phyloP scores from a whole-genome alignment of 1,140 invertebrate genomes.

The Bacillus rossius region DNA sequence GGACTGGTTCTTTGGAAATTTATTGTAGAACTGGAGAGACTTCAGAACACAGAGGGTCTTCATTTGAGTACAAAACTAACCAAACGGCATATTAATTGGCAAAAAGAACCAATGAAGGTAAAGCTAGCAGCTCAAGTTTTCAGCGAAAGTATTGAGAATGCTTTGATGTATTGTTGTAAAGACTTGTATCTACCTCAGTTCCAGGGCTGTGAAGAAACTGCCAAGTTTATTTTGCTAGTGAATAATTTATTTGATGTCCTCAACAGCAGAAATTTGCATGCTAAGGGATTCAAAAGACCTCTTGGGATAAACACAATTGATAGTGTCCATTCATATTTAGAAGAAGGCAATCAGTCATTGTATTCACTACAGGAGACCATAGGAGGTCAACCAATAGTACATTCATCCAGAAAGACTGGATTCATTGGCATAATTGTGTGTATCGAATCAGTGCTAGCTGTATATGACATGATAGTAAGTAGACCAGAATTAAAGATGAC shows the following conservation, averaged over 20 bases:
- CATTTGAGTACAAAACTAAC: conserved; percentile 27
- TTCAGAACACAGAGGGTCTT: conserved; percentile 25
- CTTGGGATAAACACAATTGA: too few species aligned
- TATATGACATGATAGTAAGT: neutral
- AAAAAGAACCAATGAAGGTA: conserved; percentile 31
- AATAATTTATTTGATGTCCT: conserved; percentile 33
- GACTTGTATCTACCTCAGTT: conserved; percentile 22
- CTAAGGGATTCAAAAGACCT: too few species aligned
- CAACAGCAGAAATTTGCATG: conserved; percentile 25
- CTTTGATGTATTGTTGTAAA: conserved; percentile 21
- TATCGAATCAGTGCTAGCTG: neutral
- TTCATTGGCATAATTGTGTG: neutral
- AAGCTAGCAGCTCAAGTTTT: conserved; percentile 30
- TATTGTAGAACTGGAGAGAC: conserved; percentile 18
- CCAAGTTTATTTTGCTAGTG: conserved; percentile 23
- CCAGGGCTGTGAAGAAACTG: conserved; percentile 21
- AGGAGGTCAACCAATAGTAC: too few species aligned
- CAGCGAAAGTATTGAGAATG: conserved; percentile 25
- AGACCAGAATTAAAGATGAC: neutral
- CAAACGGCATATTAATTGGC: conserved; percentile 24
- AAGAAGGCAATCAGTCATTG: neutral
- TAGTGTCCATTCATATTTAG: too few species aligned
- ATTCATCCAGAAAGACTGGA: conserved; percentile 3
- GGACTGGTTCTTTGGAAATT: conserved; percentile 22
- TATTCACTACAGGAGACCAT: too few species aligned